Percentiles rank a stretch among this genome's conserved stretches.
phyloP scores from a whole-genome alignment of 1,140 invertebrate genomes.

The Leptopilina clavipes region DNA sequence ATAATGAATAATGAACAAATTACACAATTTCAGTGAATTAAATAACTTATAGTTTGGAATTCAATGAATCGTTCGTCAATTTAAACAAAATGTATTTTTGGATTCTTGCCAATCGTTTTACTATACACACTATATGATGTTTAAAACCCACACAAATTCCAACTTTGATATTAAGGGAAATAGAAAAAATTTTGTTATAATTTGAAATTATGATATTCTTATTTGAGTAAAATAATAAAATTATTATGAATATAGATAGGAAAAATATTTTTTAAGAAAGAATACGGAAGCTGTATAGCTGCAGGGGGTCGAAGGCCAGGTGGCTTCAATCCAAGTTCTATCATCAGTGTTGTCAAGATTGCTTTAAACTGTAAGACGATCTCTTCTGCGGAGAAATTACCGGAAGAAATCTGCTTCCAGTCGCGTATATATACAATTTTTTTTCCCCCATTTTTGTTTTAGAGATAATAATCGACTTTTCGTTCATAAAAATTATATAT shows the following conservation, averaged over 20 bases:
- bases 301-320: slow-evolving; percentile 19
- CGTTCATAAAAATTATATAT: too few species aligned
- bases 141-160: neutral
- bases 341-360: slow-evolving; percentile 28
- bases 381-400: neutral
- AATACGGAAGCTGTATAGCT: slow-evolving; percentile 8
- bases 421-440: neutral
- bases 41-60: neutral
- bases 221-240: neutral
- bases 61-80: neutral
- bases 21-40: neutral
- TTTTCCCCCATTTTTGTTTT: too few species aligned
- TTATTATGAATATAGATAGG: neutral
- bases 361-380: slow-evolving; percentile 31
- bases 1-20: neutral
- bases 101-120: neutral
- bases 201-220: too few species aligned
- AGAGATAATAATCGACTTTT: too few species aligned
- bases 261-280: neutral
- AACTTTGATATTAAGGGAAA: neutral
- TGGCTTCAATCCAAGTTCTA: slow-evolving; percentile 32
- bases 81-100: slow-evolving; percentile 4
- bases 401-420: slow-evolving; percentile 1
- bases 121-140: neutral
- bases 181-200: neutral